phyloP scores from a whole-genome alignment of 2,888 invertebrate genomes.

The Zygothrica quintamaculata region DNA sequence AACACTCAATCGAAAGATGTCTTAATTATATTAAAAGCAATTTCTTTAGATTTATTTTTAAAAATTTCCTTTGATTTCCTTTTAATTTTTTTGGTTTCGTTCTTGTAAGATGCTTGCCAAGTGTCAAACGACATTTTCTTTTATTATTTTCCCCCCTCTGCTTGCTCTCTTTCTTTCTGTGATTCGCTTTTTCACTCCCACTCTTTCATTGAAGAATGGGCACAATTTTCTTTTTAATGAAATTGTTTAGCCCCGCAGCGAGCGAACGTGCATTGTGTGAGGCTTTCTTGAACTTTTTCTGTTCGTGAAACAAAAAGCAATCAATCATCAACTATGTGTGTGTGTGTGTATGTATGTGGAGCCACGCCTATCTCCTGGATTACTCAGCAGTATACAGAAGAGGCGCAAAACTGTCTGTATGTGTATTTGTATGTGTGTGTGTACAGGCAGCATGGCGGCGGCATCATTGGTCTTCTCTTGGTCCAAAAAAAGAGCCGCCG shows the following conservation, averaged over 20 bases:
- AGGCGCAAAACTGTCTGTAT: too few relatives aligned
- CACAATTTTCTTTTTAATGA: conserved; percentile 62
- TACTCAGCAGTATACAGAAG: conserved; percentile 81
- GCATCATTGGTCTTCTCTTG: conserved; percentile 74
- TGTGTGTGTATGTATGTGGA: conserved; percentile 63
- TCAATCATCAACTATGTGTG: conserved; percentile 78
- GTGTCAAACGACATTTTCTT: conserved; percentile 72
- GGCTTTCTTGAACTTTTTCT: conserved; percentile 69
- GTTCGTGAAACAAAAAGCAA: conserved; percentile 75
- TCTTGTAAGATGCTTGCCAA: conserved; percentile 29
- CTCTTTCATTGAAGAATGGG: conserved; percentile 11
- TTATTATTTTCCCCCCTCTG: conserved; percentile 18
- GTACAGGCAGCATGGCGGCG: conserved; percentile 68
- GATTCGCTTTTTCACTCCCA: not conserved
- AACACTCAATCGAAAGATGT: conserved; percentile 64
- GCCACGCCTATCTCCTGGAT: conserved; percentile 84
- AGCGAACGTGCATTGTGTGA: conserved; percentile 39
- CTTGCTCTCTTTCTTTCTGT: not conserved
- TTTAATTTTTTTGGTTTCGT: conserved; percentile 22
- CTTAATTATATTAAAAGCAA: conserved; percentile 77
- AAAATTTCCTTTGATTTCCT: conserved; percentile 14
- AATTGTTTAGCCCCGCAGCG: conserved; percentile 55
- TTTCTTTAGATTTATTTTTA: conserved; percentile 11
- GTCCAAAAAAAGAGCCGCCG: conserved; percentile 27
- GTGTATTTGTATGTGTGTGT: not conserved